Percentiles rank a stretch among this genome's conserved stretches.
Evolutionary conservation across 2,888 invertebrate genomes (phyloP).

Genomic region (Panzeria rudis): DNA sequence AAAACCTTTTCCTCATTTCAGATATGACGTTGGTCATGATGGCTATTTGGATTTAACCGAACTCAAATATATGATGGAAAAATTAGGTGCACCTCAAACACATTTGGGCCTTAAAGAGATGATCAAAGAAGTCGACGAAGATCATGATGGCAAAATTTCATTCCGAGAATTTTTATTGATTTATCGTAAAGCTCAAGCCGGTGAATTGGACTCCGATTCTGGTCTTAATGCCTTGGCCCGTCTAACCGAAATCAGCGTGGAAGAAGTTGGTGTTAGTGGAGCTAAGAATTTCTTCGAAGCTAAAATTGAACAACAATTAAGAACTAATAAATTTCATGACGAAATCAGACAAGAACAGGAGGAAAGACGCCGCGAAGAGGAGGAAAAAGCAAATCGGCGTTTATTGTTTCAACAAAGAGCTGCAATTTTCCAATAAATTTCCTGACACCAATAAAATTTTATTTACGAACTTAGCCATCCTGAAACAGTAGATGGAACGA

Average conservation of each 20-base stretch:
- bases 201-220: constrained; percentile 93
- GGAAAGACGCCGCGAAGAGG: constrained; percentile 91
- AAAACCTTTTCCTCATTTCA: constrained; percentile 81
- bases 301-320: constrained; percentile 94
- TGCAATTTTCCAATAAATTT: constrained; percentile 89
- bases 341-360: constrained; percentile 97
- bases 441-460: background rate
- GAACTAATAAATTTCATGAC: constrained; percentile 94
- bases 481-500: constrained; percentile 6
- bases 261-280: constrained; percentile 96
- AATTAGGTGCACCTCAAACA: constrained; percentile 97
- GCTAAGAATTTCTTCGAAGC: constrained; percentile 98
- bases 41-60: constrained; percentile 95
- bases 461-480: background rate
- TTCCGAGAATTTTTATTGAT: constrained; percentile 94
- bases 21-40: constrained; percentile 95
- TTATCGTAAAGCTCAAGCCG: constrained; percentile 94
- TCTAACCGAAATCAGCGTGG: constrained; percentile 95
- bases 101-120: constrained; percentile 97
- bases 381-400: constrained; percentile 91
- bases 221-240: constrained; percentile 94
- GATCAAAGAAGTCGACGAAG: constrained; percentile 96
- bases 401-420: constrained; percentile 95
- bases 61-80: constrained; percentile 98
- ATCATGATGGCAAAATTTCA: constrained; percentile 92